phyloP scores from a whole-genome alignment of 2,888 invertebrate species.

The Dimorphilus gyrociliatus region DNA sequence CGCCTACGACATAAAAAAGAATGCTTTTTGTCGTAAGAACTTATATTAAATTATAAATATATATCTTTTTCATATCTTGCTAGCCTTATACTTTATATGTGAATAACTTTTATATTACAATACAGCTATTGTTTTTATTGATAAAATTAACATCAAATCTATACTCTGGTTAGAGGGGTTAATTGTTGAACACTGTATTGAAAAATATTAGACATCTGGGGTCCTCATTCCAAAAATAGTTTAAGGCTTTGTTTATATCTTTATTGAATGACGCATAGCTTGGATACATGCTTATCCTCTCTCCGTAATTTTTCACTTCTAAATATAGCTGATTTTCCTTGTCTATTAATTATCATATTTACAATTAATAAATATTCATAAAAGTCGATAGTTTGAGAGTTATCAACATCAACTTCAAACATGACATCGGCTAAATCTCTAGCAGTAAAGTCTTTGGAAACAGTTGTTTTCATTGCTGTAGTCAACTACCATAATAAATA shows the following conservation, averaged over 20 bases:
- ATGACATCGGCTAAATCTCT: conserved; percentile 18
- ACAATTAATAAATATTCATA: conserved; percentile 22
- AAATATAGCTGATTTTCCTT: conserved; percentile 19
- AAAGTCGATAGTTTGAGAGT: conserved; percentile 21
- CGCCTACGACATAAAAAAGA: too few species aligned
- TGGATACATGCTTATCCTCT: conserved; percentile 15
- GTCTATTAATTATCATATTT: conserved; percentile 17
- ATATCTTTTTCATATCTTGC: too few species aligned
- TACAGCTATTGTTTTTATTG: too few species aligned
- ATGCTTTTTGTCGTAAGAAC: too few species aligned
- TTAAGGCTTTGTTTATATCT: background rate
- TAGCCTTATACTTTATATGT: too few species aligned
- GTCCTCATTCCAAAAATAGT: too few species aligned
- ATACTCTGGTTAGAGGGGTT: too few species aligned
- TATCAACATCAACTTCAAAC: conserved; percentile 21
- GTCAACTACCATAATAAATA: conserved; percentile 6
- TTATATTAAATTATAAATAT: too few species aligned
- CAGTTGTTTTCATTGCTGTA: conserved; percentile 8
- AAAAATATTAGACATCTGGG: too few species aligned
- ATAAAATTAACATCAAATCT: too few species aligned
- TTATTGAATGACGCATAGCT: conserved; percentile 8
- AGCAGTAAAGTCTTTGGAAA: conserved; percentile 4
- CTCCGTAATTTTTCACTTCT: conserved; percentile 14
- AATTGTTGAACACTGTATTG: too few species aligned
- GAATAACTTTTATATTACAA: too few species aligned